Percentiles rank a stretch among this genome's conserved stretches.
Evolutionary conservation across 1,140 invertebrate species (phyloP).

Genomic region (Bombus waltoni): DNA sequence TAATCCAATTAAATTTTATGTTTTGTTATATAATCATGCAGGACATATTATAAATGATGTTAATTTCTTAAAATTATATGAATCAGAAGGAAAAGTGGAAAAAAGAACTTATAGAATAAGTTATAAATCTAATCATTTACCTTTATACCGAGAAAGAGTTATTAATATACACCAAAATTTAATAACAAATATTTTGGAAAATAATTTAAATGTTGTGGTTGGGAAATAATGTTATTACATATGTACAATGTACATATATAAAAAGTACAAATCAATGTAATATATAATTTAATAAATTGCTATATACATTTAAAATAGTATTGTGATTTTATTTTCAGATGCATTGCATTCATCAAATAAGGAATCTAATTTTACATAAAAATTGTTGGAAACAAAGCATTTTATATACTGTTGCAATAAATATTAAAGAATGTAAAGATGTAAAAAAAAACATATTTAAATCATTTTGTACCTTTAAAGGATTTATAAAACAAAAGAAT

Average conservation of each 20-base stretch:
- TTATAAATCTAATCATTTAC: slow-evolving; percentile 76
- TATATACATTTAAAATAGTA: slow-evolving; percentile 18
- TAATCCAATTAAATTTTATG: slow-evolving; percentile 69
- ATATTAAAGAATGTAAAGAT: slow-evolving; percentile 21
- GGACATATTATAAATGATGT: slow-evolving; percentile 76
- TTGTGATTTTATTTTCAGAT: slow-evolving; percentile 66
- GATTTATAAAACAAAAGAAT: not conserved
- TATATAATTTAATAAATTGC: slow-evolving; percentile 30
- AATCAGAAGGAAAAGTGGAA: slow-evolving; percentile 66
- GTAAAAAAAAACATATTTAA: slow-evolving; percentile 35
- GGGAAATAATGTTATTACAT: slow-evolving; percentile 54
- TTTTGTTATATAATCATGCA: slow-evolving; percentile 74
- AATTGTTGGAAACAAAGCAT: slow-evolving; percentile 41
- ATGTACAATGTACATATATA: not conserved
- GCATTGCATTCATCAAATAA: slow-evolving; percentile 62
- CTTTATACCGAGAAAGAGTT: slow-evolving; percentile 76
- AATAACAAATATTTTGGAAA: slow-evolving; percentile 74
- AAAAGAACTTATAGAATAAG: slow-evolving; percentile 78
- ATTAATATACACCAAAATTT: slow-evolving; percentile 79
- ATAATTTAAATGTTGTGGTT: slow-evolving; percentile 71
- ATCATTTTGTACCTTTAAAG: slow-evolving; percentile 37
- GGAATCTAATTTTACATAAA: slow-evolving; percentile 29
- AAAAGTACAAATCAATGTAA: slow-evolving; percentile 19
- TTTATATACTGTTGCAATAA: not conserved
- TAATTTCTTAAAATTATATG: slow-evolving; percentile 71